phyloP scores from a whole-genome alignment of 2,113 vertebrate species.

The Casuarius casuarius region DNA sequence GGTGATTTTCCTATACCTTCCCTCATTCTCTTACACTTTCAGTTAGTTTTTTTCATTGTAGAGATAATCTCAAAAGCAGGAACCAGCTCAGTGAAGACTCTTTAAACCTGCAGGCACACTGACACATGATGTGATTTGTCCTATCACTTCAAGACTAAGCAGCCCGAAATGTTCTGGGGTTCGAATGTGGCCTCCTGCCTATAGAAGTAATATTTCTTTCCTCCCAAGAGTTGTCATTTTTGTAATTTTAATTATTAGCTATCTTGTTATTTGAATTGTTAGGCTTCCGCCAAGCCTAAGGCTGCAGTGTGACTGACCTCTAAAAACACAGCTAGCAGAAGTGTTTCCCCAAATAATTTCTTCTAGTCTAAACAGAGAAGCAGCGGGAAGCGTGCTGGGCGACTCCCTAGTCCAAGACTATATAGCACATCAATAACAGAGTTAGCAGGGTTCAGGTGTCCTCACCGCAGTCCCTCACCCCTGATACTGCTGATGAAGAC shows the following conservation, averaged over 20 bases:
- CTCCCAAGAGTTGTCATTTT: background rate
- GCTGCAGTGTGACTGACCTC: background rate
- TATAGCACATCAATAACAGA: background rate
- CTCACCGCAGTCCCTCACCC: background rate
- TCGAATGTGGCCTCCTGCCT: background rate
- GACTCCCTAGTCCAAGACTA: background rate
- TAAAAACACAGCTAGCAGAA: background rate
- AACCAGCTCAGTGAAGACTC: rapidly evolving
- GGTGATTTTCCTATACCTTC: background rate
- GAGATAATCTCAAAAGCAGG: background rate
- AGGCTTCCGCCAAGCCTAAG: background rate
- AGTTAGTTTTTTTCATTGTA: background rate
- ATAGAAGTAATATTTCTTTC: background rate
- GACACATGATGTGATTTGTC: background rate
- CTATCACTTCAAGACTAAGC: background rate
- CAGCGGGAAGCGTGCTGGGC: background rate
- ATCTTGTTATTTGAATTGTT: background rate
- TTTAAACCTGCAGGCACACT: background rate
- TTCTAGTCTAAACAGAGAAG: background rate
- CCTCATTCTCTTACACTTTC: background rate
- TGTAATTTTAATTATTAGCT: background rate
- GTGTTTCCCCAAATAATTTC: background rate
- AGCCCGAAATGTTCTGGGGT: background rate
- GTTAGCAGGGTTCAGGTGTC: background rate
- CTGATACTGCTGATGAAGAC: background rate